Base-by-base conservation (phyloP, 2,888 invertebrate species). In the Apotomis capreana region DNA sequence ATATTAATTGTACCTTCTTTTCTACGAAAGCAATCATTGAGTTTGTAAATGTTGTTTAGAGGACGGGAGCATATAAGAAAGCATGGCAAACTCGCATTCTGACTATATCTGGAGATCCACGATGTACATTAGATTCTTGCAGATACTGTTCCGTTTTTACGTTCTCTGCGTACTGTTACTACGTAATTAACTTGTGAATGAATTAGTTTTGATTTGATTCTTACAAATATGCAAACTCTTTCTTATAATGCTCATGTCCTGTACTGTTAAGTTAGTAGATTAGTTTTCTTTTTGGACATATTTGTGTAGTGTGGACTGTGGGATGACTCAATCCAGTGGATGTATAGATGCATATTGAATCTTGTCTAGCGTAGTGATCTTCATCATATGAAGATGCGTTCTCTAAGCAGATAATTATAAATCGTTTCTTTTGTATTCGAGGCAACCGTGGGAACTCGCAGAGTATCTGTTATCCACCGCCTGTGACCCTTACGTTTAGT, bases 11-110 rank as follows among this genome's bases (percentile, higher is more conserved):
- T 85, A 82, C 81, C 76, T 83, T 83, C 82, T 86, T 87, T 88
- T 89, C 82, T 90, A 90, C 84, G 82, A 87, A 87, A 83, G 83
- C 84, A 92, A 91, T 92, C 91, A 91, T 88, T 88, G 86, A 87
- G 87, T 91, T 91, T 92, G 88, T 89, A 89, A 84, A 87, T 87
- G 84, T 78, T 86, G 87, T 90, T 87, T 89, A 78, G 74, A 78
- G 83, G 85, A 81, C 81, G 82, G 80, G 80, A 82, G 85, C 85
- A 81, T 84, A 84, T 83, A 81, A 85, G 89, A 83, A 82, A 74
- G 70, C 37, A 57, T 55, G 26, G n/a, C 58, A 51, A 67, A 37
- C 51, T 13, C 36, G 13, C 8, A 59, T 51, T 59, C 51, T 63
- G 69, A 69, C 69, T 51, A 63, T 69, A 60, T 51, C 68, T 69